Evolutionary conservation across 1,140 invertebrate genomes (phyloP).

Genomic region (Trinorchestia longiramus): DNA sequence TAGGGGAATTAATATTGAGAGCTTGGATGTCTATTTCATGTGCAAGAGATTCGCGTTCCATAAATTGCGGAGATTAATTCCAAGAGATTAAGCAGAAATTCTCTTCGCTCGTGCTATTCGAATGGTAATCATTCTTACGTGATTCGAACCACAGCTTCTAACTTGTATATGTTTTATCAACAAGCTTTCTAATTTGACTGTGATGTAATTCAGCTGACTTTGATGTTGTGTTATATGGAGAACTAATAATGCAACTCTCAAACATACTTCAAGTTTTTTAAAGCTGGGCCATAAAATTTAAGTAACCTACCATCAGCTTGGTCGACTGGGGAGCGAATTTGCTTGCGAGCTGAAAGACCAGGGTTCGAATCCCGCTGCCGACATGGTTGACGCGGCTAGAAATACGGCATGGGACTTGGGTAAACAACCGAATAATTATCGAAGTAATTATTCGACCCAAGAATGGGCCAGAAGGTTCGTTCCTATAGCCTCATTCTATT

Average conservation of each 20-base stretch:
- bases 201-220: background rate
- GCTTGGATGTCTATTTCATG: background rate
- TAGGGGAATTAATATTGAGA: background rate
- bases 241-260: background rate
- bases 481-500: too few species aligned
- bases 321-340: too few species aligned
- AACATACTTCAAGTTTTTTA: background rate
- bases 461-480: too few species aligned
- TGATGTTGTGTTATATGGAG: background rate
- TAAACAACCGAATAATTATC: too few species aligned
- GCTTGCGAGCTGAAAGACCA: too few species aligned
- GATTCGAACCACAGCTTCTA: background rate
- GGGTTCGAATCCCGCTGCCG: too few species aligned
- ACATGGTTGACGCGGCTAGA: too few species aligned
- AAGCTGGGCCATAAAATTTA: background rate
- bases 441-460: too few species aligned
- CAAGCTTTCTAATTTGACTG: background rate
- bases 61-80: background rate
- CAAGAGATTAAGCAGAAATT: background rate
- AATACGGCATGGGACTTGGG: too few species aligned
- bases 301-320: background rate
- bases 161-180: background rate
- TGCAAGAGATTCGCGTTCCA: background rate
- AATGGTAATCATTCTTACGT: background rate
- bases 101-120: background rate